These are phyloP conservation scores for Aphaenogaster floridana DNA, from an alignment of 1,140 invertebrate species.

Conservation along the genomic window DNA sequence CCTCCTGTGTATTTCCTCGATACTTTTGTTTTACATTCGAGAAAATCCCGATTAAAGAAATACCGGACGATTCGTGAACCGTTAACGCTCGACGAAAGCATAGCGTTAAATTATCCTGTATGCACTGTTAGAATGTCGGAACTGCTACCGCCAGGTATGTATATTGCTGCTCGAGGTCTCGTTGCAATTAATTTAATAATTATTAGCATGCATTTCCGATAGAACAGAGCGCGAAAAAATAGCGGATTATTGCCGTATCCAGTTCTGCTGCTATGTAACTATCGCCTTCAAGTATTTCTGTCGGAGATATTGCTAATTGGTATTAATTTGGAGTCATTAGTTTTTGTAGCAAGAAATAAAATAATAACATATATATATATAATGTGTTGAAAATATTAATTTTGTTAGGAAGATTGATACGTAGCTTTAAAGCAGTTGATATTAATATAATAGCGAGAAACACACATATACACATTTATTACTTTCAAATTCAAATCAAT, in stretches of 20 bases:
- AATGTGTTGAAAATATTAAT: background rate
- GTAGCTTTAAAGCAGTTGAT: background rate
- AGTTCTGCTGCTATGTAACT: background rate
- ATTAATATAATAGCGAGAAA: background rate
- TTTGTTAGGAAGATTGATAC: background rate
- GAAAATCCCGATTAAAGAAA: constrained; percentile 37
- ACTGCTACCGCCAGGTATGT: background rate
- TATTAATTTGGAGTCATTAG: background rate
- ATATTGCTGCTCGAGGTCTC: background rate
- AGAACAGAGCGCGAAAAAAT: background rate
- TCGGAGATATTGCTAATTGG: background rate
- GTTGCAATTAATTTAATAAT: constrained; percentile 25
- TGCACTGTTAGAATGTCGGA: constrained; percentile 25
- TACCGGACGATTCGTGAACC: constrained; percentile 8
- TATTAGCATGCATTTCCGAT: constrained; percentile 24
- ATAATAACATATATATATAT: background rate
- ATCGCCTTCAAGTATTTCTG: background rate
- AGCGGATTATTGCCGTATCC: background rate
- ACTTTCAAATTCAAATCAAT: background rate
- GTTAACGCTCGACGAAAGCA: constrained; percentile 35
- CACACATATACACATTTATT: background rate
- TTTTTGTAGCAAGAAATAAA: background rate
- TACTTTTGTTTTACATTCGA: constrained; percentile 21
- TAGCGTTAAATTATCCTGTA: constrained; percentile 31
- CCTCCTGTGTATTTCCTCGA: background rate